Conservation (phyloP, 2,113 vertebrate genomes). For the Alethe castanea region DNA sequence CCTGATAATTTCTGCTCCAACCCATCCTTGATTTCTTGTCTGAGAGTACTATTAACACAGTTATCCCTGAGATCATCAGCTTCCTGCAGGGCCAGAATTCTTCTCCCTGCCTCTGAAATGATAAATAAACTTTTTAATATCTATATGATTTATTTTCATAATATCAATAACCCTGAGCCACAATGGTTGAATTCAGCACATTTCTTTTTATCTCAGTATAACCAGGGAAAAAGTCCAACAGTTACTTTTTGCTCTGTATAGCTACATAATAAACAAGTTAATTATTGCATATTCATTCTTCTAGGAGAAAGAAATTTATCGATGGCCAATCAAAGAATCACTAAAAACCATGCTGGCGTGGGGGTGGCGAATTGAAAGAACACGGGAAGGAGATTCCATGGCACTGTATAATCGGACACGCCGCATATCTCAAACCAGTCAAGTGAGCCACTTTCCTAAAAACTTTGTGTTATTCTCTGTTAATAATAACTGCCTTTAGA, state of each 20-base stretch:
- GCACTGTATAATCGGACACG: conserved; percentile 83
- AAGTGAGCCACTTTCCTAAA: conserved; percentile 70
- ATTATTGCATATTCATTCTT: not conserved
- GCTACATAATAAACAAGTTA: not conserved
- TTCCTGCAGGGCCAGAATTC: not conserved
- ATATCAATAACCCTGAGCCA: not conserved
- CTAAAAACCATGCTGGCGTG: conserved; percentile 93
- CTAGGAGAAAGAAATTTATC: conserved; percentile 93
- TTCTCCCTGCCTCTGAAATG: not conserved
- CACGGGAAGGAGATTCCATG: conserved; percentile 86
- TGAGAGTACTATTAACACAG: not conserved
- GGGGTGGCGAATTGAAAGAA: conserved; percentile 92
- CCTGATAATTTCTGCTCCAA: not conserved
- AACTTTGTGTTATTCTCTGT: not conserved
- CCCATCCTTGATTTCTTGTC: not conserved
- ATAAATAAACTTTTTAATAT: not conserved
- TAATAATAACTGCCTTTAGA: not conserved
- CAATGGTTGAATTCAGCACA: not conserved
- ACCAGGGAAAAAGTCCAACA: not conserved
- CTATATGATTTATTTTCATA: not conserved
- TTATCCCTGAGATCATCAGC: not conserved
- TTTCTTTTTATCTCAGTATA: not conserved
- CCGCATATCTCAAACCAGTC: conserved; percentile 92
- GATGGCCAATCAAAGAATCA: conserved; percentile 90
- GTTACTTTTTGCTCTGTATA: not conserved